These are phyloP conservation scores for Atlantisia rogersi DNA, from an alignment of 2,113 vertebrate species.

Conservation along the genomic window DNA sequence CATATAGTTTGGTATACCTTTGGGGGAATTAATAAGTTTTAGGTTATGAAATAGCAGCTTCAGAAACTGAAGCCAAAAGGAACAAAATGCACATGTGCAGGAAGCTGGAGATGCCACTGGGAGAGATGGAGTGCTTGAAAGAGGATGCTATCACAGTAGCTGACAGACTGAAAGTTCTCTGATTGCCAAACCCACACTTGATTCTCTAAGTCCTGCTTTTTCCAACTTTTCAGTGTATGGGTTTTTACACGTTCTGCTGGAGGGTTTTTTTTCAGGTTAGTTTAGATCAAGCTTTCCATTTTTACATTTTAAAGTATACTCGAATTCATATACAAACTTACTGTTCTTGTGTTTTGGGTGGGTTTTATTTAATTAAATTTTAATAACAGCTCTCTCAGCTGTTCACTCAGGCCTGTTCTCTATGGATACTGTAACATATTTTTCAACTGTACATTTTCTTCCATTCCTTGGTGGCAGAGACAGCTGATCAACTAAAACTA, in stretches of 20 bases:
- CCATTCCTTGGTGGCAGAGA: background rate
- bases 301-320: background rate
- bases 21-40: background rate
- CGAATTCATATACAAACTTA: background rate
- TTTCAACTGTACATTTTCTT: background rate
- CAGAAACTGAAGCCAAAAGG: background rate
- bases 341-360: background rate
- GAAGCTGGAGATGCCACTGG: background rate
- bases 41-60: background rate
- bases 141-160: background rate
- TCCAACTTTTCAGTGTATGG: background rate
- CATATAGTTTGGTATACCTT: background rate
- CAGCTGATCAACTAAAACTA: background rate
- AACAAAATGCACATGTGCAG: background rate
- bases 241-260: background rate
- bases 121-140: background rate
- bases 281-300: background rate
- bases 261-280: background rate
- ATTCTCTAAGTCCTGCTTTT: background rate
- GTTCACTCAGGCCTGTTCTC: background rate
- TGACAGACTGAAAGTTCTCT: background rate
- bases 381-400: background rate
- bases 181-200: background rate
- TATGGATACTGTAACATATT: background rate
- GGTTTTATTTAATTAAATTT: background rate